Percentiles rank a stretch among this genome's conserved stretches.
These are phyloP conservation scores for Lasaia peninsularis DNA, from an alignment of 1,140 invertebrate genomes.

Conservation along the genomic window DNA sequence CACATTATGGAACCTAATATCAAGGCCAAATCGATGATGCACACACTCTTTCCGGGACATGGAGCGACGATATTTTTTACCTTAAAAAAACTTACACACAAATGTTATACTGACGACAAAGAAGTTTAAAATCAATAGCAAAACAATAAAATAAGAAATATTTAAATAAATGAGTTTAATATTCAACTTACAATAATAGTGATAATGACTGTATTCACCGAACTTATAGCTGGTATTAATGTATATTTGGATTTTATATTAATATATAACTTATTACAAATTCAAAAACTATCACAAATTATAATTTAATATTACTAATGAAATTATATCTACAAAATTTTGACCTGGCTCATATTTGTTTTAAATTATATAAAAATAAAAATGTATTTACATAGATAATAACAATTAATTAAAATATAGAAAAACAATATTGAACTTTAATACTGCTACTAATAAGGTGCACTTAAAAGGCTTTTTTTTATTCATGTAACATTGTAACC, in stretches of 20 bases:
- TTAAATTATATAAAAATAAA: constrained; percentile 15
- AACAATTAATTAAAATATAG: background rate
- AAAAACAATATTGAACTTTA: background rate
- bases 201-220: constrained; percentile 72
- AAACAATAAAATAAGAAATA: constrained; percentile 17
- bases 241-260: constrained; percentile 65
- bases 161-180: constrained; percentile 71
- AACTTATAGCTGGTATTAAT: constrained; percentile 74
- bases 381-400: constrained; percentile 6
- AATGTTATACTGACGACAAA: too few relatives aligned
- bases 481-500: too few relatives aligned
- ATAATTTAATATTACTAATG: constrained; percentile 33
- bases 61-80: too few relatives aligned
- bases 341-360: constrained; percentile 29
- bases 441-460: too few relatives aligned
- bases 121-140: too few relatives aligned
- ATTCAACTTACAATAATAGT: constrained; percentile 69
- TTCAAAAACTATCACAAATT: constrained; percentile 66
- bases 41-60: too few relatives aligned
- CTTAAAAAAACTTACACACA: too few relatives aligned
- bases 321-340: constrained; percentile 52
- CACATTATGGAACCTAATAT: too few relatives aligned
- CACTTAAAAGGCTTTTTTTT: too few relatives aligned
- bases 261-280: constrained; percentile 34
- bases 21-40: too few relatives aligned